These are phyloP conservation scores for Crocallis elinguaria DNA, from an alignment of 2,888 invertebrate species.

Conservation along the genomic window DNA sequence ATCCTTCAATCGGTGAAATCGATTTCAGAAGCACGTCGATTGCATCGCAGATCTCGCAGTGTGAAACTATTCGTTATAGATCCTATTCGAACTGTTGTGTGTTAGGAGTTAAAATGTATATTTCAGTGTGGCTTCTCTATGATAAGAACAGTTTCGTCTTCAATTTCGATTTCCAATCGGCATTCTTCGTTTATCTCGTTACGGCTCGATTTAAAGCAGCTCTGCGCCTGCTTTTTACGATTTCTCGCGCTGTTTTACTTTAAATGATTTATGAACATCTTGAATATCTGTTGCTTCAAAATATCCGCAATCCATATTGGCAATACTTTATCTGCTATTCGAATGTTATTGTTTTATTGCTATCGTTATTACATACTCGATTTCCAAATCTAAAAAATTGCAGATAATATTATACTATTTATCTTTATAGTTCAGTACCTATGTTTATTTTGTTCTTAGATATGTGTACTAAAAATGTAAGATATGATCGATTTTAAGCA, in stretches of 20 bases:
- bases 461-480: no score
- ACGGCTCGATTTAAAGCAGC: slow-evolving; percentile 21
- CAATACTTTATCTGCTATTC: slow-evolving; percentile 35
- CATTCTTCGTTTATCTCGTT: slow-evolving; percentile 1
- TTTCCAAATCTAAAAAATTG: background rate
- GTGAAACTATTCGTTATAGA: slow-evolving; percentile 14
- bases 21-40: slow-evolving; percentile 8
- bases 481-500: no score
- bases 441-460: no score
- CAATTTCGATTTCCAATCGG: background rate
- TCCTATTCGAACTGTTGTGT: slow-evolving; percentile 8
- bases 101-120: background rate
- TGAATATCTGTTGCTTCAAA: slow-evolving; percentile 51
- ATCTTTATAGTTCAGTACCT: no score
- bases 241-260: slow-evolving; percentile 37
- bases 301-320: slow-evolving; percentile 47
- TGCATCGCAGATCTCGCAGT: slow-evolving; percentile 15
- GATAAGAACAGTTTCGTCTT: slow-evolving; percentile 5
- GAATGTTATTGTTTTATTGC: slow-evolving; percentile 41
- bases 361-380: slow-evolving; percentile 24
- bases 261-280: slow-evolving; percentile 51
- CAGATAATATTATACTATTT: no score
- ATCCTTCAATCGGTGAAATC: slow-evolving; percentile 29
- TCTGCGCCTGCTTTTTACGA: slow-evolving; percentile 30
- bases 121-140: slow-evolving; percentile 4